phyloP scores from a whole-genome alignment of 2,888 invertebrate species.

The Lucinisca nassula region DNA sequence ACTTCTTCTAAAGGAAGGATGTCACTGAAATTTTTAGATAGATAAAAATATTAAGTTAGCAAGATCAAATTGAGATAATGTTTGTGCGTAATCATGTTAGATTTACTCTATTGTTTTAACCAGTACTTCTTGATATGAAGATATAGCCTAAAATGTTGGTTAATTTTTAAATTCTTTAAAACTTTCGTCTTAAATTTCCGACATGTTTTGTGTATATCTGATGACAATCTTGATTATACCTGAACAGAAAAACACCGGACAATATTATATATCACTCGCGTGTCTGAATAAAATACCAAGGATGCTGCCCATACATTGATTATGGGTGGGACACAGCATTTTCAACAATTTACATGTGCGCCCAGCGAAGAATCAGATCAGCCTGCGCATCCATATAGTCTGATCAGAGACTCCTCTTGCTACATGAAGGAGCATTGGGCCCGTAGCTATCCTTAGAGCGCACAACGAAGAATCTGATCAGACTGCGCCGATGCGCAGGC shows the following conservation, averaged over 20 bases:
- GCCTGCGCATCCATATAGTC: neutral
- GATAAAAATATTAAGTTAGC: constrained; percentile 14
- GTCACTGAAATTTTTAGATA: neutral
- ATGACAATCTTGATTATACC: neutral
- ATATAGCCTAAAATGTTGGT: neutral
- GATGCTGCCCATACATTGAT: too few relatives aligned
- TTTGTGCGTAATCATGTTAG: neutral
- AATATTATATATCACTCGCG: constrained; percentile 5
- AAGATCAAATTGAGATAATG: neutral
- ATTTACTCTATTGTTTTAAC: neutral
- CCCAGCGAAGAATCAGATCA: too few relatives aligned
- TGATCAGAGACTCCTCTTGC: neutral
- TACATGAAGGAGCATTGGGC: too few relatives aligned
- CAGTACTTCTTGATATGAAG: neutral
- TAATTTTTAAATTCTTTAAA: neutral
- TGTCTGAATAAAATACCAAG: neutral
- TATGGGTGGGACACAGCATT: too few relatives aligned
- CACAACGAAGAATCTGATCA: neutral
- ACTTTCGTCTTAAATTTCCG: neutral
- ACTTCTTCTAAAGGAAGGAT: neutral
- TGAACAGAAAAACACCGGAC: neutral
- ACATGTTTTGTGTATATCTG: neutral
- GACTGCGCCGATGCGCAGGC: neutral
- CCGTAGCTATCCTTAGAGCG: too few relatives aligned
- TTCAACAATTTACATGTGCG: too few relatives aligned